These are phyloP conservation scores for Ladona fulva DNA, from an alignment of 1,140 invertebrate genomes.

Conservation along the genomic window DNA sequence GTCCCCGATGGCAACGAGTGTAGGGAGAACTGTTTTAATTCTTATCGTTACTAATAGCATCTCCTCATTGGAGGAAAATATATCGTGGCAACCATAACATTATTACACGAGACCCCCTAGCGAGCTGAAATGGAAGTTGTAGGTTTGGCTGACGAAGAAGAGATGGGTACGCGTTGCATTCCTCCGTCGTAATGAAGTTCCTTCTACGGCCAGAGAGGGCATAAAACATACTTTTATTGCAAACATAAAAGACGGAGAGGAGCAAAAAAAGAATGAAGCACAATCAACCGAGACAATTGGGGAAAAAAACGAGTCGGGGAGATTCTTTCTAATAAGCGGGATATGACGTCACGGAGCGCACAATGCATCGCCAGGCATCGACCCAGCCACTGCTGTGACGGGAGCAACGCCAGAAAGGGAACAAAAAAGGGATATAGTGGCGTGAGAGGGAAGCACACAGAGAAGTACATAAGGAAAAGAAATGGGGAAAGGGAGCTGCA, in stretches of 20 bases:
- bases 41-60: too few relatives aligned
- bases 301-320: neutral
- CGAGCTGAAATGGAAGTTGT: neutral
- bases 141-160: neutral
- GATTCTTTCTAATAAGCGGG: constrained; percentile 1
- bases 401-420: neutral
- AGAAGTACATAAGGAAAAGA: neutral
- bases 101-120: neutral
- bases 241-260: neutral
- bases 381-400: neutral
- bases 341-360: neutral
- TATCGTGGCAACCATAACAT: too few relatives aligned
- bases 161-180: neutral
- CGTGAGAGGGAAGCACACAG: neutral
- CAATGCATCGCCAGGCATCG: neutral
- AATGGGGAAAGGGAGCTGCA: neutral
- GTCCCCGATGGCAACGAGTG: too few relatives aligned
- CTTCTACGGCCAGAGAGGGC: neutral
- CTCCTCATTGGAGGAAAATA: too few relatives aligned
- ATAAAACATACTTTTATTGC: neutral
- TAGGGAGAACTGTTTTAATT: too few relatives aligned
- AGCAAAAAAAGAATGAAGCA: neutral
- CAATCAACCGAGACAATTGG: neutral
- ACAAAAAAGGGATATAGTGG: neutral
- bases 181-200: neutral